Conservation (phyloP, 2,113 vertebrate genomes). For the Oryzias javanicus region DNA sequence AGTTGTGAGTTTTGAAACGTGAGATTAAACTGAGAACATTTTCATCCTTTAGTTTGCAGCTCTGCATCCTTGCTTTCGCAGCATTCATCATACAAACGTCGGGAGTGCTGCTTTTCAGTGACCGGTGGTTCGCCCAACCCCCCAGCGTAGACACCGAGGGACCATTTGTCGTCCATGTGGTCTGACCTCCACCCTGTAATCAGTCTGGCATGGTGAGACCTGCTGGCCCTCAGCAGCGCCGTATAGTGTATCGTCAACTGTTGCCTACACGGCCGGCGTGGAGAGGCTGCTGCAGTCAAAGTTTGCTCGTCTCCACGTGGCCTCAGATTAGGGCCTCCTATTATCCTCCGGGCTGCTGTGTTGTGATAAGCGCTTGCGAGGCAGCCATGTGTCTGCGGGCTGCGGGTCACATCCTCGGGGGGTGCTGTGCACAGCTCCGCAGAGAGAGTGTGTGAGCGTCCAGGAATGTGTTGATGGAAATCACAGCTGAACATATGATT, state of each 20-base stretch:
- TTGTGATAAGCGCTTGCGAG: conserved; percentile 71
- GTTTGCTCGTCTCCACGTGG: conserved; percentile 67
- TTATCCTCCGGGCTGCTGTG: conserved; percentile 63
- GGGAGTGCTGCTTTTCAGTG: conserved; percentile 40
- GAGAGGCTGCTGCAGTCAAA: conserved; percentile 51
- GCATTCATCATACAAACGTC: conserved; percentile 31
- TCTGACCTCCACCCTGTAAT: conserved; percentile 70
- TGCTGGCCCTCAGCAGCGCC: conserved; percentile 51
- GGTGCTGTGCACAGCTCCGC: conserved; percentile 68
- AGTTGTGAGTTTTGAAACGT: conserved; percentile 19
- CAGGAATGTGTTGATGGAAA: conserved; percentile 84
- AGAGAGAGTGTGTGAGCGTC: conserved; percentile 77
- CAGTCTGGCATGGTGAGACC: conserved; percentile 66
- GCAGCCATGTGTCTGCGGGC: conserved; percentile 69
- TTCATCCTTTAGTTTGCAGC: too few species aligned
- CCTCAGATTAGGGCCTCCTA: conserved; percentile 67
- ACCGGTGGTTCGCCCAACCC: conserved; percentile 48
- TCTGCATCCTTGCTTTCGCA: not conserved
- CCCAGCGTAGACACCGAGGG: conserved; percentile 45
- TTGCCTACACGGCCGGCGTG: conserved; percentile 55
- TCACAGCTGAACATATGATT: conserved; percentile 81
- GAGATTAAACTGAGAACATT: conserved; percentile 7
- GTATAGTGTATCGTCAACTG: conserved; percentile 67
- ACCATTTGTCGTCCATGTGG: conserved; percentile 73
- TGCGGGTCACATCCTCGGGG: conserved; percentile 73